Evolutionary conservation across 2,888 invertebrate genomes (phyloP).

Genomic region (Eupithecia centaureata): DNA sequence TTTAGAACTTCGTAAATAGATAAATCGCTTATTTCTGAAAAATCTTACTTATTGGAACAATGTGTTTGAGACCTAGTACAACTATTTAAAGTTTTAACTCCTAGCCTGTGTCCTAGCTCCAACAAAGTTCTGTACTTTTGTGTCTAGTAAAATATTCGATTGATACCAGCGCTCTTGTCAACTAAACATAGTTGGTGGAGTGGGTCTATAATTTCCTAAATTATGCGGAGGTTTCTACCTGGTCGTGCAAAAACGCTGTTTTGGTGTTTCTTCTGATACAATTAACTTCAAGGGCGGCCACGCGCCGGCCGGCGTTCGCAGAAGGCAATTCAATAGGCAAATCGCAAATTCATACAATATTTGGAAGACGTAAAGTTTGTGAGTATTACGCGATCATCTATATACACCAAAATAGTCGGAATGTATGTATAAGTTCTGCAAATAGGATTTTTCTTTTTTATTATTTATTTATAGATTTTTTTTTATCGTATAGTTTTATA

Average conservation of each 20-base stretch:
- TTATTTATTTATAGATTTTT: no score
- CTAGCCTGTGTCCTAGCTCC: no score
- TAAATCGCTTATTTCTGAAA: no score
- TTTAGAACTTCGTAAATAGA: no score
- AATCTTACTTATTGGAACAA: no score
- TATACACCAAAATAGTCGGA: no score
- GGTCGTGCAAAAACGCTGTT: constrained; percentile 41
- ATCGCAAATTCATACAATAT: constrained; percentile 21
- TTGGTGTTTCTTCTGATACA: constrained; percentile 37
- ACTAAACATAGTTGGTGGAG: constrained; percentile 6
- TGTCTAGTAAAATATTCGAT: background rate
- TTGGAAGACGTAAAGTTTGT: background rate
- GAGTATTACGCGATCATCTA: background rate
- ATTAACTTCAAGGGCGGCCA: constrained; percentile 42
- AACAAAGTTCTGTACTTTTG: no score
- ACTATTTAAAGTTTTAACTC: no score
- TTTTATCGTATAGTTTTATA: no score
- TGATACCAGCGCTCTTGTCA: background rate
- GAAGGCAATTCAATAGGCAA: constrained; percentile 32
- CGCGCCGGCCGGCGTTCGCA: constrained; percentile 34
- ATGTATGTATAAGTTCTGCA: no score
- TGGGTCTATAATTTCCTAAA: constrained; percentile 43
- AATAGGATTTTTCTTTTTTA: no score
- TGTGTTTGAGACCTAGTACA: no score
- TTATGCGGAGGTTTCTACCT: constrained; percentile 37